Percentiles rank a stretch among this genome's conserved stretches.
phyloP scores from a whole-genome alignment of 2,888 invertebrate genomes.

The Drosophila nr. perissopoda region DNA sequence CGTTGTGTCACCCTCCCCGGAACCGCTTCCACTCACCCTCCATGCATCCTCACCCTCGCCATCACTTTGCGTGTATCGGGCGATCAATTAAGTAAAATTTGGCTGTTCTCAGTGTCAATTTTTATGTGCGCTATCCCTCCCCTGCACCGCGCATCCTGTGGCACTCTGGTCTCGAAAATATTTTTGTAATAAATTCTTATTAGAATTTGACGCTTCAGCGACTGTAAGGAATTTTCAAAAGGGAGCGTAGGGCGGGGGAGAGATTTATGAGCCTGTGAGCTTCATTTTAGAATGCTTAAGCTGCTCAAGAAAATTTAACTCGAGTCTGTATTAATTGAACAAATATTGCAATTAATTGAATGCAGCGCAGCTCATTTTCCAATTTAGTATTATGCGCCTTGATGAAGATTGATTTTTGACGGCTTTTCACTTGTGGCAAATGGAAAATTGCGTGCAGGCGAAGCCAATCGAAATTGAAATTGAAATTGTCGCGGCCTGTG shows the following conservation, averaged over 20 bases:
- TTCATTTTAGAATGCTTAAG: conserved; percentile 24
- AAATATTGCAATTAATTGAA: conserved; percentile 57
- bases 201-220: conserved; percentile 50
- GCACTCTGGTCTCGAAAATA: conserved; percentile 2
- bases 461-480: conserved; percentile 59
- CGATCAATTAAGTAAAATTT: conserved; percentile 64
- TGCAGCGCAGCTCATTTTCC: conserved; percentile 18
- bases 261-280: conserved; percentile 60
- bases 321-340: conserved; percentile 60
- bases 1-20: conserved; percentile 39
- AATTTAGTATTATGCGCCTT: conserved; percentile 29
- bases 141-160: conserved; percentile 19
- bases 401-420: conserved; percentile 73
- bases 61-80: conserved; percentile 31
- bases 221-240: conserved; percentile 19
- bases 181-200: conserved; percentile 69
- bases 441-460: conserved; percentile 41
- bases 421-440: conserved; percentile 20
- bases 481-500: conserved; percentile 48
- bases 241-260: not conserved
- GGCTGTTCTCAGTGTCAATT: conserved; percentile 44
- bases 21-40: conserved; percentile 33
- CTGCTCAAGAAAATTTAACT: conserved; percentile 12
- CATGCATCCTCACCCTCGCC: not conserved
- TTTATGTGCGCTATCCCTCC: not conserved